Base-by-base conservation (phyloP, 2,113 vertebrate species). In the Orientallactaga bullata region DNA sequence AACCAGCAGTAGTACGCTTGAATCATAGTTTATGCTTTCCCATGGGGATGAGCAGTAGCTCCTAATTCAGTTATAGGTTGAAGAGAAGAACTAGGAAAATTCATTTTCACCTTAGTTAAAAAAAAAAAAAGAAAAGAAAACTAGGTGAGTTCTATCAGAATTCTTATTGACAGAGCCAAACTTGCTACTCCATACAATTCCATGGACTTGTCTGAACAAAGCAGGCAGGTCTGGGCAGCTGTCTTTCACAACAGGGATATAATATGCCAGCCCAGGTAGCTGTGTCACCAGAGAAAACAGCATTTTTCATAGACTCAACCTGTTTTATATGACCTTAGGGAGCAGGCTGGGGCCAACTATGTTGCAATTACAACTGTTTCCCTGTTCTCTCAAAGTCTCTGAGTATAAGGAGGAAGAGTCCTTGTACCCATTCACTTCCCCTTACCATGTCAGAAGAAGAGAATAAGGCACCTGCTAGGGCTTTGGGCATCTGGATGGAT, bases 61-160 rank as follows among this genome's bases (percentile, higher is more conserved):
- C 17, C 24, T 63, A 74, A 84, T n/a, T 88, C 58, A 88, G 63
- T 76, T 60, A 85, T 39, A 93, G 30, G 42, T 69, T 30, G 65
- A 60, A 88, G n/a, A 72, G 51, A 68, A 68, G 42, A 94, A 32
- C 20, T 39, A 58, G 55, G 23, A 65, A 35, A 13, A 74, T 77
- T 89, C 61, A 84, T 86, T 93, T 95, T 89, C n/a, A 65, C 32
- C 26, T 73, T 90, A 47, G 37, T 88, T 78, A 78, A 92, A 85
- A 47, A 47, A 47, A 47, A 47, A 8, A 47, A 47, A 47, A 47
- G 5, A 47, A 47, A 24, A 88, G 51, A 78, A 39, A 76, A 71
- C 51, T 60, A 69, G 60, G 11, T 60, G 55, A 90, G 51, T 18
- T 68, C 39, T 87, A 80, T 20, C 16, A 82, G 61, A 32, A 26